phyloP scores from a whole-genome alignment of 1,140 invertebrate species.

The Drosophila funebris region DNA sequence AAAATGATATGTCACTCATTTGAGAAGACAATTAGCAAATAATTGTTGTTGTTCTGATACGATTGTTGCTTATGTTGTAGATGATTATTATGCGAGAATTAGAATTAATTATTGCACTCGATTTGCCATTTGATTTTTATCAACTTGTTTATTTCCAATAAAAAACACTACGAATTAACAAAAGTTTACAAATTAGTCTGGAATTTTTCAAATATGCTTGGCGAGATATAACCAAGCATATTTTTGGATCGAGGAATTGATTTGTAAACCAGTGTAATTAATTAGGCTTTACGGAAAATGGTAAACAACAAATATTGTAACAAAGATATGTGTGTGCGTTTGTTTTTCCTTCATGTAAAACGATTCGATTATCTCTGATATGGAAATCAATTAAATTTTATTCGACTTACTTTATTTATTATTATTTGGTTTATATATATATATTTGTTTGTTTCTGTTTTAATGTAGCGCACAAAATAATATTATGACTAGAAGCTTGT shows the following conservation, averaged over 20 bases:
- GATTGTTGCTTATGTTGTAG: slow-evolving; percentile 44
- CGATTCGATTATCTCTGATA: slow-evolving; percentile 39
- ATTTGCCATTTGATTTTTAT: slow-evolving; percentile 70
- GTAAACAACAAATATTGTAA: slow-evolving; percentile 70
- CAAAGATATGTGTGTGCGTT: slow-evolving; percentile 65
- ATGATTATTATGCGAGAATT: slow-evolving; percentile 41
- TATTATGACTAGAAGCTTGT: slow-evolving; percentile 44
- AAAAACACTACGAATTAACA: not conserved
- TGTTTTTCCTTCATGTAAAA: slow-evolving; percentile 27
- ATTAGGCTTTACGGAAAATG: slow-evolving; percentile 9
- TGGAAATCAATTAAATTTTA: slow-evolving; percentile 39
- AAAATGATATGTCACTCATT: slow-evolving; percentile 57
- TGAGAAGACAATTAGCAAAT: not conserved
- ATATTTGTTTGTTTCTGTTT: not conserved
- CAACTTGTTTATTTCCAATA: slow-evolving; percentile 22
- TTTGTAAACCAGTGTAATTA: slow-evolving; percentile 17
- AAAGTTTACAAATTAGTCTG: not conserved
- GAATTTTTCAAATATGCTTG: not conserved
- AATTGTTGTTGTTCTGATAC: not conserved
- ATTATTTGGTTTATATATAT: not conserved
- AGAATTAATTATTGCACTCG: slow-evolving; percentile 76
- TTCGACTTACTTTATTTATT: not conserved
- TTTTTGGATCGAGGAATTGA: not conserved
- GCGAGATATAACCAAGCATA: not conserved
- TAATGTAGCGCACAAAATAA: slow-evolving; percentile 29